Base-by-base conservation (phyloP, 2,797 vertebrate species). In the Psittacula derbiana region DNA sequence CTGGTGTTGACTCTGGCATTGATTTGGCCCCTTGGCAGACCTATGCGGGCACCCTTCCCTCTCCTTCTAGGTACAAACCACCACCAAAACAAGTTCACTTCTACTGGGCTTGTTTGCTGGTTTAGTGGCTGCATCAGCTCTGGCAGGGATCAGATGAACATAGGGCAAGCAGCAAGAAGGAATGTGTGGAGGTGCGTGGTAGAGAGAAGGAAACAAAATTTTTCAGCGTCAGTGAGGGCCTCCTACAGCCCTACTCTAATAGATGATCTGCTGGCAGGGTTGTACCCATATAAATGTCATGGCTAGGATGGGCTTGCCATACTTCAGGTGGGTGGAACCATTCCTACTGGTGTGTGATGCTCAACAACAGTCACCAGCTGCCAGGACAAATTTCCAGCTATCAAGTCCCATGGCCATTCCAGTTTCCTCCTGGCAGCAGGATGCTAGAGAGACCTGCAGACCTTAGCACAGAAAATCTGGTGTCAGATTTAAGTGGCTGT, bases 381-480 rank as follows among this genome's bases (percentile, higher is more conserved):
- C 33, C 7, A 16, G 74, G 44, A 55, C 9, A n/a, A 17, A 55
- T 66, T 86, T 86, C 28, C 30, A 41, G 3, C 10, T 28, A 2
- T 17, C 8, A 24, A 38, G 31, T 66, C 43, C n/a, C 11, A 3
- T 44, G 57, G 14, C 33, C 3, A 3, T 28, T 69, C 36, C 30
- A 33, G 5, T 0, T 0, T 31, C 24, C 40, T 4, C 55, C 1
- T 28, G 23, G 67, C 38, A 86, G 41, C 43, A 67, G 47, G 28
- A 47, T 76, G 36, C 43, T 66, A 14, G 41, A 49, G 43, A n/a
- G 14, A 33, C 19, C 13, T n/a, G 31, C 36, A 28, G 36, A 12
- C 23, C 57, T 73, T 40, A 30, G 52, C 36, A 33, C 10, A 41
- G n/a, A 71, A 74, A 67, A 67, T 74, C 44, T 75, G n/a, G 10